phyloP scores from a whole-genome alignment of 2,797 vertebrate species.

The Epinephelus awoara region DNA sequence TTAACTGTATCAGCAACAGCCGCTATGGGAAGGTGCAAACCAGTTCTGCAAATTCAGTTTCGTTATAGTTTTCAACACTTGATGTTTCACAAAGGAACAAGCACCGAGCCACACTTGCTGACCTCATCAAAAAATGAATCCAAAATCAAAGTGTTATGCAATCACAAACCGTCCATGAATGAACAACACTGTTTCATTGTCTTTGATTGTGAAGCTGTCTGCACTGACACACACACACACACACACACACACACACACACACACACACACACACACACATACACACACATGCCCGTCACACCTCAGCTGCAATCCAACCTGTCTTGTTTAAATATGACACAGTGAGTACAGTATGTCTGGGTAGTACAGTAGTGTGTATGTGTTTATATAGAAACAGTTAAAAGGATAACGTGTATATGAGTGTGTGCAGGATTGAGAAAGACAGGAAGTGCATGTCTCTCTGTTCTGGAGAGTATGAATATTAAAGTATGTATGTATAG shows the following conservation, averaged over 20 bases:
- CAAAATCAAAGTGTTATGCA: slow-evolving; percentile 43
- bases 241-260: neutral
- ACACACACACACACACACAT: slow-evolving; percentile 3
- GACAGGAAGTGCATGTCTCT: neutral
- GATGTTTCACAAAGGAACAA: slow-evolving; percentile 12
- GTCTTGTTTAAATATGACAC: slow-evolving; percentile 71
- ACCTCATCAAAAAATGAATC: slow-evolving; percentile 48
- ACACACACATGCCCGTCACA: slow-evolving; percentile 36
- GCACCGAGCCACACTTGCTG: slow-evolving; percentile 35
- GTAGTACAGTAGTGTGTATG: slow-evolving; percentile 40
- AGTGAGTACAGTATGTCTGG: slow-evolving; percentile 49
- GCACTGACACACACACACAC: neutral
- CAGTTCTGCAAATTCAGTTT: slow-evolving; percentile 60
- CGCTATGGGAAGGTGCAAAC: neutral
- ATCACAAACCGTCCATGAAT: slow-evolving; percentile 11
- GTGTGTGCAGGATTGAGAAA: neutral
- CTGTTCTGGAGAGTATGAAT: slow-evolving; percentile 17
- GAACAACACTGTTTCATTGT: neutral
- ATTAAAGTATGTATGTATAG: slow-evolving; percentile 45
- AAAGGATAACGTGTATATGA: slow-evolving; percentile 18
- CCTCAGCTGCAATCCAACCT: slow-evolving; percentile 50
- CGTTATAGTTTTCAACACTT: slow-evolving; percentile 35
- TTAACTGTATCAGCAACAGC: neutral
- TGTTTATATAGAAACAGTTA: slow-evolving; percentile 76
- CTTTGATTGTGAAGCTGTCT: neutral